Evolutionary conservation across 2,797 vertebrate genomes (phyloP).

Genomic region (Eupleurogrammus muticus): DNA sequence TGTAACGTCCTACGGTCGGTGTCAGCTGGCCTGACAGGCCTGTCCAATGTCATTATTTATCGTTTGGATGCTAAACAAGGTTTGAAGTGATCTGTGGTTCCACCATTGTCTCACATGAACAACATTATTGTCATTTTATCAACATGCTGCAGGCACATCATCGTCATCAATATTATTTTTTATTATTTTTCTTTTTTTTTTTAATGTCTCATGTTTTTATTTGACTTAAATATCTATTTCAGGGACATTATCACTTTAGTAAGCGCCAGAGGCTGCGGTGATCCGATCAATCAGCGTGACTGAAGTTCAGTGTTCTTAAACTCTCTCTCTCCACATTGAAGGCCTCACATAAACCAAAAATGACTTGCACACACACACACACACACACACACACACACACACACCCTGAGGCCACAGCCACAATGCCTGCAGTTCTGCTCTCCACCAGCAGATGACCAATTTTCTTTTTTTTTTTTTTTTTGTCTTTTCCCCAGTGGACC

Average conservation of each 20-base stretch:
- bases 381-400: not conserved
- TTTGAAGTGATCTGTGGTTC: constrained; percentile 53
- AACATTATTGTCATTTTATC: constrained; percentile 56
- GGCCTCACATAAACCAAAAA: constrained; percentile 58
- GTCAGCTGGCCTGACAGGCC: constrained; percentile 51
- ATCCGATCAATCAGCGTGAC: constrained; percentile 64
- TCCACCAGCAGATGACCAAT: constrained; percentile 82
- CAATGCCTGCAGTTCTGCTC: constrained; percentile 78
- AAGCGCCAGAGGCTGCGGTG: constrained; percentile 59
- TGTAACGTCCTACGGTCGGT: constrained; percentile 54
- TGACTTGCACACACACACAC: constrained; percentile 28
- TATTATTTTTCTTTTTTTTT: constrained; percentile 16
- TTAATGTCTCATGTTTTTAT: constrained; percentile 55
- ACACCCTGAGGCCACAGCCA: constrained; percentile 54
- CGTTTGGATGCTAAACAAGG: constrained; percentile 47
- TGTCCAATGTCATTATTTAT: constrained; percentile 53
- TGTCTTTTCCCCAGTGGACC: constrained; percentile 79
- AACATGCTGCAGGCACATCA: constrained; percentile 45
- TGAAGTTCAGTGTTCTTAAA: constrained; percentile 56
- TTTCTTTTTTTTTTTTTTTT: constrained; percentile 12
- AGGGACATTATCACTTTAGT: constrained; percentile 52
- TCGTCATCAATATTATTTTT: not conserved
- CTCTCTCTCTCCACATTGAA: constrained; percentile 40
- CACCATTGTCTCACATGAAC: constrained; percentile 14
- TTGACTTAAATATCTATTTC: constrained; percentile 59